Evolutionary conservation across 2,113 vertebrate genomes (phyloP).

Genomic region (Alces alces): DNA sequence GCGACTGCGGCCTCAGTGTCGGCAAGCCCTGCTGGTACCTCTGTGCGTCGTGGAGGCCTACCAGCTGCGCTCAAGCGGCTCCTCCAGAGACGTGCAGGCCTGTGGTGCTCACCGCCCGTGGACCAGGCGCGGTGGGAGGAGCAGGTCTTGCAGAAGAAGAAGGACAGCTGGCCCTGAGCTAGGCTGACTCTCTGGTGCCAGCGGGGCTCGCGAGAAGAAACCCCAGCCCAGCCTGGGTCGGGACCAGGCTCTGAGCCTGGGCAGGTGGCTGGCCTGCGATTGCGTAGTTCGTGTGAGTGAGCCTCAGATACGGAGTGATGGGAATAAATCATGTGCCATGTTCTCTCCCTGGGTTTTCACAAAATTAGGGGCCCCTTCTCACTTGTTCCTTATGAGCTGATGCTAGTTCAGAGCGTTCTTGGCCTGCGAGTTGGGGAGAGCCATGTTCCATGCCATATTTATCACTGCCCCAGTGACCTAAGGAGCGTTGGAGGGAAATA

Average conservation of each 20-base stretch:
- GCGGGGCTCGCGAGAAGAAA: background rate
- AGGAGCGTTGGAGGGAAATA: background rate
- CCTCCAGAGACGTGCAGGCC: constrained; percentile 83
- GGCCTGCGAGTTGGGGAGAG: background rate
- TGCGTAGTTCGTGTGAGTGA: background rate
- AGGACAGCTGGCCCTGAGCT: constrained; percentile 20
- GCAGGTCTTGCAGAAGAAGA: constrained; percentile 57
- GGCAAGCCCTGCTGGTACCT: constrained; percentile 82
- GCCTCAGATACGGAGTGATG: background rate
- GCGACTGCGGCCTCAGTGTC: constrained; percentile 87
- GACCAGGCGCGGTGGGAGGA: constrained; percentile 46
- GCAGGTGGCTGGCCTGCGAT: too few species aligned
- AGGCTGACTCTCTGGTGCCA: background rate
- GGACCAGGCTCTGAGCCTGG: fast-evolving
- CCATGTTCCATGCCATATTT: background rate
- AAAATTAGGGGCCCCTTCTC: too few species aligned
- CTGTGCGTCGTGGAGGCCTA: constrained; percentile 69
- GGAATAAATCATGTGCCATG: background rate
- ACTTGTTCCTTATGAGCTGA: background rate
- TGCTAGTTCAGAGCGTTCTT: background rate
- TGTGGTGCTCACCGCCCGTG: constrained; percentile 63
- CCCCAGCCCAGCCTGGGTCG: background rate
- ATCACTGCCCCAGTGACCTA: background rate
- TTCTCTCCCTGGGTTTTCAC: background rate
- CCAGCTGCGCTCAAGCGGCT: constrained; percentile 81